These are phyloP conservation scores for Agrochola lychnidis DNA, from an alignment of 2,888 invertebrate species.

Conservation along the genomic window DNA sequence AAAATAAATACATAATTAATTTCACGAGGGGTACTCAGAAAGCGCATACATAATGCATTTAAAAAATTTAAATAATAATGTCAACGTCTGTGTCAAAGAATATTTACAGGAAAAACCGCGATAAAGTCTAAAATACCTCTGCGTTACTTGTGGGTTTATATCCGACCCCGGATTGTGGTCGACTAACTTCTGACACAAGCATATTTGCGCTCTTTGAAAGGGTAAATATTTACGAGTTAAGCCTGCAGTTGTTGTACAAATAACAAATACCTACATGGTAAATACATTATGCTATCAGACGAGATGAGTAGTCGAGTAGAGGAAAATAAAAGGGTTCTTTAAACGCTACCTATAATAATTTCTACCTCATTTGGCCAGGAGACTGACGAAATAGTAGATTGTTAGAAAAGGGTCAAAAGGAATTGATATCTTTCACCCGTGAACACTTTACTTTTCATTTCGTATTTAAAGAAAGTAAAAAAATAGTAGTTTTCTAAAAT, in stretches of 20 bases:
- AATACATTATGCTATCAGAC: constrained; percentile 7
- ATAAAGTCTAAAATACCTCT: not conserved
- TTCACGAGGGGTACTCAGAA: constrained; percentile 1
- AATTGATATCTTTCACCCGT: no score
- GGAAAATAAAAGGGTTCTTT: constrained; percentile 1
- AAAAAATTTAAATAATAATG: constrained; percentile 3
- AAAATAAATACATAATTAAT: constrained; percentile 20
- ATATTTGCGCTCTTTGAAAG: constrained; percentile 27
- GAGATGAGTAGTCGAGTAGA: not conserved
- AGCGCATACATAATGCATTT: constrained; percentile 2
- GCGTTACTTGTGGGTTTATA: not conserved
- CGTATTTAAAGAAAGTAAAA: no score
- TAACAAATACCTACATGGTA: not conserved
- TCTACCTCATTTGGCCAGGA: not conserved
- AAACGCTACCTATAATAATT: not conserved
- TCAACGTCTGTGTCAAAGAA: not conserved
- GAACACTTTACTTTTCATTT: no score
- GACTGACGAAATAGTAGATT: no score
- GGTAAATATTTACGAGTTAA: constrained; percentile 29
- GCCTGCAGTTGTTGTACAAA: not conserved
- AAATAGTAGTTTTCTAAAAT: no score
- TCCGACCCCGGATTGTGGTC: constrained; percentile 33
- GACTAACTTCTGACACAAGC: constrained; percentile 27
- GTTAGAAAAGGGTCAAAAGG: no score
- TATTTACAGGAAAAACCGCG: not conserved